Evolutionary conservation across 2,888 invertebrate species (phyloP).

Genomic region (Gerris lacustris): DNA sequence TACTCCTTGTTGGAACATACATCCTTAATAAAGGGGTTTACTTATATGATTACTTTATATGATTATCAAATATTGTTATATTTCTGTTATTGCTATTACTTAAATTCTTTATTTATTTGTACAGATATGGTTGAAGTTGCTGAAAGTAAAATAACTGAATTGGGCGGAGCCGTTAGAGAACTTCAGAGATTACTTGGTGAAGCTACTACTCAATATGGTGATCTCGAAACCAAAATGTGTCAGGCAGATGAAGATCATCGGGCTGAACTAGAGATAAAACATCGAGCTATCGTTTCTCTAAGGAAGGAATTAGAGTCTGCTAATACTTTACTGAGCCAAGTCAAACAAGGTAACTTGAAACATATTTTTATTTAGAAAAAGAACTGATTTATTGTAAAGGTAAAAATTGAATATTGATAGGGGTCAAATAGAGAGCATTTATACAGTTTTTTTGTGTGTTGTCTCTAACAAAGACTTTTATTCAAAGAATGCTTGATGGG

Average conservation of each 20-base stretch:
- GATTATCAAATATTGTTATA: too few relatives aligned
- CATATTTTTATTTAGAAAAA: too few relatives aligned
- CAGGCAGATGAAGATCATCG: conserved; percentile 51
- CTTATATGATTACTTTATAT: too few relatives aligned
- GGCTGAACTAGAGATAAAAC: conserved; percentile 53
- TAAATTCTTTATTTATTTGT: background rate
- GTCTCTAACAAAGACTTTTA: too few relatives aligned
- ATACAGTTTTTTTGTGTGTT: too few relatives aligned
- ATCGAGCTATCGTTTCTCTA: conserved; percentile 55
- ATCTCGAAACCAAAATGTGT: conserved; percentile 59
- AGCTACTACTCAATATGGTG: conserved; percentile 68
- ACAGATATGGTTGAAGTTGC: conserved; percentile 58
- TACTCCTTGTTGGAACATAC: too few relatives aligned
- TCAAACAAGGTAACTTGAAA: conserved; percentile 41
- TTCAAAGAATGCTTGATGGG: too few relatives aligned
- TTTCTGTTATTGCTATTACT: too few relatives aligned
- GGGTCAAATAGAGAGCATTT: too few relatives aligned
- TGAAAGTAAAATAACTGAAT: conserved; percentile 61
- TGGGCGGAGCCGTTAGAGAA: conserved; percentile 63
- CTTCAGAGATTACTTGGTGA: conserved; percentile 60
- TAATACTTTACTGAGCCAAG: conserved; percentile 64
- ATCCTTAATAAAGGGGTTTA: too few relatives aligned
- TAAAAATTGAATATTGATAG: too few relatives aligned
- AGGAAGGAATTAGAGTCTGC: conserved; percentile 69
- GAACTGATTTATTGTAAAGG: too few relatives aligned